A percentile compares a stretch with the other conserved stretches of the same genome.
Conservation (phyloP, 2,888 invertebrate species). For the Leptinotarsa peninsularis region DNA sequence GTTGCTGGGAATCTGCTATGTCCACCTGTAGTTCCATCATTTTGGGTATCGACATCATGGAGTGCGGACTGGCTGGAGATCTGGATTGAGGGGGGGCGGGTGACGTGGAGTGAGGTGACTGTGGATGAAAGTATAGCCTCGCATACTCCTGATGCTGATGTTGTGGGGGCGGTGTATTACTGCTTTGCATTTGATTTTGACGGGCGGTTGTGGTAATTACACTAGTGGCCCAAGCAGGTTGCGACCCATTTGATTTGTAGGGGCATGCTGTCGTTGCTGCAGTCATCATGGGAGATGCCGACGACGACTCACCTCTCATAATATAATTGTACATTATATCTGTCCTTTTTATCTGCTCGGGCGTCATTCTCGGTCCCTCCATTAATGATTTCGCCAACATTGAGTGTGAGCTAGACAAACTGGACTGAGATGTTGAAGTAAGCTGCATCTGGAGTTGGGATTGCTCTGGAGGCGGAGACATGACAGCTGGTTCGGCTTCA, state of each 20-base stretch:
- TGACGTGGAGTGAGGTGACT: constrained; percentile 67
- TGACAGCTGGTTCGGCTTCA: constrained; percentile 78
- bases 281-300: constrained; percentile 68
- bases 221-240: constrained; percentile 69
- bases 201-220: constrained; percentile 74
- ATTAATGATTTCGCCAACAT: constrained; percentile 90
- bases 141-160: constrained; percentile 66
- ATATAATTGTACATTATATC: constrained; percentile 94
- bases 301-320: constrained; percentile 74
- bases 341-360: constrained; percentile 91
- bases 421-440: constrained; percentile 67
- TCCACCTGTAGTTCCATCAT: constrained; percentile 84
- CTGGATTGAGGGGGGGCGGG: constrained; percentile 62
- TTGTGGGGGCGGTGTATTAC: constrained; percentile 62
- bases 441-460: constrained; percentile 57
- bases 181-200: constrained; percentile 62
- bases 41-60: constrained; percentile 65
- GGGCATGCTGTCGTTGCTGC: constrained; percentile 68
- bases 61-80: constrained; percentile 63
- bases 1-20: constrained; percentile 84
- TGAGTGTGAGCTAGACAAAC: constrained; percentile 87
- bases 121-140: constrained; percentile 62
- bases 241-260: constrained; percentile 58
- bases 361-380: constrained; percentile 94
- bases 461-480: constrained; percentile 57